A percentile compares a stretch with the other conserved stretches of the same genome.
These are phyloP conservation scores for Drosophila testacea DNA, from an alignment of 2,888 invertebrate species.

Conservation along the genomic window DNA sequence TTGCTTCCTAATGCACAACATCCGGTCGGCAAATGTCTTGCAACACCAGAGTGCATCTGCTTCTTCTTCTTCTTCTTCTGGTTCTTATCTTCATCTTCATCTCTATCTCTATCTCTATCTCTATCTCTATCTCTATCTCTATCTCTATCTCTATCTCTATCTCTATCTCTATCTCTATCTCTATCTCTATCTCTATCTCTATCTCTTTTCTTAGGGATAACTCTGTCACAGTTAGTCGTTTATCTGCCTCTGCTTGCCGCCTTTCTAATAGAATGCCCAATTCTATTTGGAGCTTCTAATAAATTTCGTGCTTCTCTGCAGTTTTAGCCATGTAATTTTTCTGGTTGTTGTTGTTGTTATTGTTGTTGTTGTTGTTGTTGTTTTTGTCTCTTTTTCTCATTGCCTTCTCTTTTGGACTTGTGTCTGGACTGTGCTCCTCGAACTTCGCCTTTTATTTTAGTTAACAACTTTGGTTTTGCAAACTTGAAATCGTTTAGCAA, in stretches of 20 bases:
- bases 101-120: neutral
- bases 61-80: neutral
- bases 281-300: conserved; percentile 65
- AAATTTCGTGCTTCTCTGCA: conserved; percentile 61
- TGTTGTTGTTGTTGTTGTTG: neutral
- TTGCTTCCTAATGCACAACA: conserved; percentile 78
- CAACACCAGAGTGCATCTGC: conserved; percentile 16
- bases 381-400: neutral
- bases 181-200: neutral
- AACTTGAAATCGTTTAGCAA: conserved; percentile 76
- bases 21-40: conserved; percentile 47
- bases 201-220: conserved; percentile 1
- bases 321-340: conserved; percentile 56
- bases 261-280: conserved; percentile 67
- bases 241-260: conserved; percentile 33
- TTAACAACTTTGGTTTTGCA: conserved; percentile 66
- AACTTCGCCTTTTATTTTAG: conserved; percentile 61
- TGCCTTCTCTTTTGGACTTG: neutral
- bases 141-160: neutral
- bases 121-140: neutral
- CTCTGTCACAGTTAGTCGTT: conserved; percentile 38
- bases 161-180: neutral
- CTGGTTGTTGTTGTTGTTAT: neutral
- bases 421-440: conserved; percentile 24
- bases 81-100: neutral